phyloP scores from a whole-genome alignment of 1,140 invertebrate species.

The Reticulitermes speratus region DNA sequence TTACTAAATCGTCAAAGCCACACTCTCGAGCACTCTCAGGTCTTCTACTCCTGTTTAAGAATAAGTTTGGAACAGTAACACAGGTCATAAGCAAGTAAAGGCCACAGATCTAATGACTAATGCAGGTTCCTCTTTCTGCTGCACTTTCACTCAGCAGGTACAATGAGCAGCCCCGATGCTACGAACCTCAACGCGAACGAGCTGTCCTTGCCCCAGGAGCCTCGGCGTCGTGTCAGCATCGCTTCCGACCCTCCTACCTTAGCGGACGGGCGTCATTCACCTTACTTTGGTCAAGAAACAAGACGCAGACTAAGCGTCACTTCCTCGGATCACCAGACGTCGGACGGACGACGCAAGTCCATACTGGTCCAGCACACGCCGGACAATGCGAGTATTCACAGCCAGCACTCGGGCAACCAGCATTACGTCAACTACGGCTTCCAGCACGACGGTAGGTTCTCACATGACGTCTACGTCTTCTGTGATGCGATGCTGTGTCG shows the following conservation, averaged over 20 bases:
- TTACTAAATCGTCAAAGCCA: too few species aligned
- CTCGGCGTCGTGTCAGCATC: background rate
- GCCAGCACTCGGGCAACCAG: background rate
- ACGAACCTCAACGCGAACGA: background rate
- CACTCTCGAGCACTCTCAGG: too few species aligned
- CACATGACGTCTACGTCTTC: too few species aligned
- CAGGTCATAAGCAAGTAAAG: too few species aligned
- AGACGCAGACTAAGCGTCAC: background rate
- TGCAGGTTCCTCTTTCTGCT: too few species aligned
- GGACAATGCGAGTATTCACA: background rate
- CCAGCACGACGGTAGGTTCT: background rate
- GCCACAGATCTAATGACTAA: too few species aligned
- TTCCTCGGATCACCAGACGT: background rate
- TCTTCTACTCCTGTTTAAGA: too few species aligned
- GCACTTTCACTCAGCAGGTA: background rate
- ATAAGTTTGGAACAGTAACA: too few species aligned
- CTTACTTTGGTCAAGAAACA: background rate
- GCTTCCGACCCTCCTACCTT: background rate
- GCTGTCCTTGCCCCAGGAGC: background rate
- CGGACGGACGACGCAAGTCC: conserved; percentile 14
- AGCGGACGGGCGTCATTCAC: background rate
- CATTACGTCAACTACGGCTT: background rate
- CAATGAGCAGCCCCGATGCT: background rate
- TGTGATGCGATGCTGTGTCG: too few species aligned
- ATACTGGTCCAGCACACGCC: background rate